phyloP scores from a whole-genome alignment of 2,797 vertebrate species.

The Rhincodon typus region DNA sequence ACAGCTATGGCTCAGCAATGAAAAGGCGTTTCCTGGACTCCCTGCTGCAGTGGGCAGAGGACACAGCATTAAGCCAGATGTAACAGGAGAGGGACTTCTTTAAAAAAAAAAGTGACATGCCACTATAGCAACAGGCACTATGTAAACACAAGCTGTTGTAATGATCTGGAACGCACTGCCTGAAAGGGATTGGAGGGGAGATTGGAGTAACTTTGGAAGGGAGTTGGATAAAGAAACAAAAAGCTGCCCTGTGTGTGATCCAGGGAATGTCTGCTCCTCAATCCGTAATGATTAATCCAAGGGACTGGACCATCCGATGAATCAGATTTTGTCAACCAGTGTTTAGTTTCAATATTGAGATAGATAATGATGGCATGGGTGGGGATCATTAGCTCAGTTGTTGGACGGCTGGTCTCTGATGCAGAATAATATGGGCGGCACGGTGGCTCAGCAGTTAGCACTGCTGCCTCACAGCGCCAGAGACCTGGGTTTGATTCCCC shows the following conservation, averaged over 20 bases:
- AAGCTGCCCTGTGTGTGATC: neutral
- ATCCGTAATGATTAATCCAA: constrained; percentile 47
- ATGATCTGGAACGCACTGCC: neutral
- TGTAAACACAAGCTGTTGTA: neutral
- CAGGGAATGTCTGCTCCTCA: neutral
- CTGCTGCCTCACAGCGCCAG: too few relatives aligned
- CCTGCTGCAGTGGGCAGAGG: neutral
- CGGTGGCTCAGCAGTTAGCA: too few relatives aligned
- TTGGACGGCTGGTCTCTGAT: too few relatives aligned
- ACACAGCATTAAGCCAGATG: neutral
- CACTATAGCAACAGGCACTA: too few relatives aligned
- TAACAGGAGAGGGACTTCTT: neutral
- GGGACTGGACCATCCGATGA: constrained; percentile 74
- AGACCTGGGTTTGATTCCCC: too few relatives aligned
- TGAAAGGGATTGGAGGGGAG: neutral
- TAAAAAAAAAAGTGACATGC: neutral
- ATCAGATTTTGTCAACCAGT: constrained; percentile 66
- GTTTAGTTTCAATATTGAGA: constrained; percentile 45
- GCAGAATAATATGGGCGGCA: too few relatives aligned
- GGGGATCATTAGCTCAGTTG: too few relatives aligned
- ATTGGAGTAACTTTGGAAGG: neutral
- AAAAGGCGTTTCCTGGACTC: neutral
- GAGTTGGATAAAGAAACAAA: neutral
- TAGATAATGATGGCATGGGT: too few relatives aligned
- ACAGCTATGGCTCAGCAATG: neutral